Conservation (phyloP, 2,888 invertebrate genomes). For the Bembecia ichneumoniformis region DNA sequence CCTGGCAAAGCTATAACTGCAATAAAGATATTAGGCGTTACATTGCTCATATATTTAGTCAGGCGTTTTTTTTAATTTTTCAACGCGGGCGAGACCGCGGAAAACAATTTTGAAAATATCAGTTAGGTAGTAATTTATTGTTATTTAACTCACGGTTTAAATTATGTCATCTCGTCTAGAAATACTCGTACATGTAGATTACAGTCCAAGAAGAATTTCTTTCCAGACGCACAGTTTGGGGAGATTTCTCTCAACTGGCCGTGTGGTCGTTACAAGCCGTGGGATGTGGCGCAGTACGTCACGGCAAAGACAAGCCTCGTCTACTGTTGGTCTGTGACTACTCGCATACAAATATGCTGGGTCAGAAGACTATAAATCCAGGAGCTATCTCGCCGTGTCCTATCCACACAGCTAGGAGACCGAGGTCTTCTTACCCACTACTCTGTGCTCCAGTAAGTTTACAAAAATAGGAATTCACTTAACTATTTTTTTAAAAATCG, state of each 20-base stretch:
- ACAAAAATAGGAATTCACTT: not conserved
- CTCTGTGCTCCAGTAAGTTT: conserved; percentile 43
- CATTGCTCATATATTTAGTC: no score
- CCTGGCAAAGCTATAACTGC: no score
- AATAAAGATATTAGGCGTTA: no score
- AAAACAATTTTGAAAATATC: no score
- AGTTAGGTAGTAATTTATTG: no score
- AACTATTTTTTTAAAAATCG: not conserved
- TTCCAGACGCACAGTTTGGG: conserved; percentile 44
- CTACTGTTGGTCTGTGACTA: conserved; percentile 58
- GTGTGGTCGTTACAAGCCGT: conserved; percentile 54
- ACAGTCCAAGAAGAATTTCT: no score
- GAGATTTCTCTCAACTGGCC: conserved; percentile 60
- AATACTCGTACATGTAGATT: no score
- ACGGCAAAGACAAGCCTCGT: conserved; percentile 31
- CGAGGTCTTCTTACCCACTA: conserved; percentile 32
- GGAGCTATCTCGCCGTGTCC: conserved; percentile 41
- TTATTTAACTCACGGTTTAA: no score
- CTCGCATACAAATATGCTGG: conserved; percentile 65
- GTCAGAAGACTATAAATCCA: conserved; percentile 41
- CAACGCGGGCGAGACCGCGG: no score
- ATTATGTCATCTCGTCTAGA: no score
- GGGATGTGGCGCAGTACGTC: conserved; percentile 53
- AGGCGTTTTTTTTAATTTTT: no score
- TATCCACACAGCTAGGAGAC: conserved; percentile 26